Conservation (phyloP, 2,888 invertebrate genomes). For the Nebria brevicollis region DNA sequence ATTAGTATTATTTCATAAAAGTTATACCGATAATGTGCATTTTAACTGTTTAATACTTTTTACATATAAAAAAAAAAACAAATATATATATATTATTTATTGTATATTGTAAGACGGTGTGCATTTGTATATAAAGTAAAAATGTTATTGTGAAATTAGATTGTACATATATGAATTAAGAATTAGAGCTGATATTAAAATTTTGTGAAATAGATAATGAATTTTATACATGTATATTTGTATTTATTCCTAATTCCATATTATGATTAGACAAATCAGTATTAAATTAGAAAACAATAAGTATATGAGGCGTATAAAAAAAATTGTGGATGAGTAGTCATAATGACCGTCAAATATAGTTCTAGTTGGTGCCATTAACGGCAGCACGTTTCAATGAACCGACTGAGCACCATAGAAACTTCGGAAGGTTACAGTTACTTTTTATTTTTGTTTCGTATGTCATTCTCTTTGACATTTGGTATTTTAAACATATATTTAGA, state of each 20-base stretch:
- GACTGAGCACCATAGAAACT: conserved; percentile 18
- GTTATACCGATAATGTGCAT: conserved; percentile 37
- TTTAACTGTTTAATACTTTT: conserved; percentile 39
- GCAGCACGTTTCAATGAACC: conserved; percentile 14
- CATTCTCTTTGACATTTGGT: conserved; percentile 28
- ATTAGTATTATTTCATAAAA: conserved; percentile 2
- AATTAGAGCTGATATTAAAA: conserved; percentile 45
- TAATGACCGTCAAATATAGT: not conserved
- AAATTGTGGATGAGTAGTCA: too few relatives aligned
- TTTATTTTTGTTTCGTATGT: conserved; percentile 33
- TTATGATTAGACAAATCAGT: not conserved
- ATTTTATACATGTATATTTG: conserved; percentile 29
- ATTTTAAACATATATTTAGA: conserved; percentile 36
- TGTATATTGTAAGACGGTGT: conserved; percentile 43
- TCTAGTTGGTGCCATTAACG: not conserved
- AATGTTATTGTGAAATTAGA: conserved; percentile 46
- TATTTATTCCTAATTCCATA: conserved; percentile 4
- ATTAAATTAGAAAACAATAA: too few relatives aligned
- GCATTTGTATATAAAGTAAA: conserved; percentile 44
- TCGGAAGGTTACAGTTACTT: conserved; percentile 11
- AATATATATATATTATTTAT: conserved; percentile 40
- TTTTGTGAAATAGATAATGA: conserved; percentile 46
- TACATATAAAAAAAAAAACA: conserved; percentile 18
- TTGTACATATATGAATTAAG: conserved; percentile 41
- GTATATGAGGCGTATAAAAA: too few relatives aligned